Conservation (phyloP, 1,140 invertebrate species). For the Plectus sambesii region DNA sequence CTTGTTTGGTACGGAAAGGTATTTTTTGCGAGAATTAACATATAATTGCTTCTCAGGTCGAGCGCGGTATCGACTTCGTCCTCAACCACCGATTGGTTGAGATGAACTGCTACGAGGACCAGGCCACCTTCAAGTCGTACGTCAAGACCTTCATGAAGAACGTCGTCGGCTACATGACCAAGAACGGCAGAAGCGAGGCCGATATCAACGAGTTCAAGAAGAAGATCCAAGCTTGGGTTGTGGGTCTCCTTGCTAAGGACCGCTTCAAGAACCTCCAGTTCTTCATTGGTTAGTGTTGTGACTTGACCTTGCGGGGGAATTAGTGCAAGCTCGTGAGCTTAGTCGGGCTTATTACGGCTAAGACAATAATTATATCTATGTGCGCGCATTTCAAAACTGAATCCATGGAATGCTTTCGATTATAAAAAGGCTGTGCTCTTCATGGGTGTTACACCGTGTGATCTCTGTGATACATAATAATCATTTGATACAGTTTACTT, state of each 20-base stretch:
- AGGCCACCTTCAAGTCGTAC: constrained; percentile 68
- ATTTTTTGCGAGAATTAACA: too few species aligned
- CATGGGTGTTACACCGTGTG: too few species aligned
- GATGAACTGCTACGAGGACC: constrained; percentile 57
- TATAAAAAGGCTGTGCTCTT: too few species aligned
- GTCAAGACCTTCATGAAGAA: constrained; percentile 92
- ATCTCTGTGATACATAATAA: too few species aligned
- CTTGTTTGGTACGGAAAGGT: too few species aligned
- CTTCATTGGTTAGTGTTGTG: constrained; percentile 60
- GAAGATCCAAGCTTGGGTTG: constrained; percentile 64
- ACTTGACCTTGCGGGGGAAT: constrained; percentile 1
- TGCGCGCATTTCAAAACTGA: too few species aligned
- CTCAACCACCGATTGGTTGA: constrained; percentile 78
- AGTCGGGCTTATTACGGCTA: constrained; percentile 1
- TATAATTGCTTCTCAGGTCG: too few species aligned
- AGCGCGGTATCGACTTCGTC: constrained; percentile 73
- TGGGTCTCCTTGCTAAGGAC: constrained; percentile 36
- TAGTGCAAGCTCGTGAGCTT: too few species aligned
- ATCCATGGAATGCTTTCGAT: too few species aligned
- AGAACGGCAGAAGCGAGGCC: constrained; percentile 74
- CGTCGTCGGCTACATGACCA: constrained; percentile 48
- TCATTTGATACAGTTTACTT: too few species aligned
- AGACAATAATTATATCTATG: too few species aligned
- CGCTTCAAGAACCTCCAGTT: constrained; percentile 81
- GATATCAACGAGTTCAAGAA: constrained; percentile 93